Percentiles rank a stretch among this genome's conserved stretches.
phyloP scores from a whole-genome alignment of 1,140 invertebrate species.

The Proctacanthus coquilletti region DNA sequence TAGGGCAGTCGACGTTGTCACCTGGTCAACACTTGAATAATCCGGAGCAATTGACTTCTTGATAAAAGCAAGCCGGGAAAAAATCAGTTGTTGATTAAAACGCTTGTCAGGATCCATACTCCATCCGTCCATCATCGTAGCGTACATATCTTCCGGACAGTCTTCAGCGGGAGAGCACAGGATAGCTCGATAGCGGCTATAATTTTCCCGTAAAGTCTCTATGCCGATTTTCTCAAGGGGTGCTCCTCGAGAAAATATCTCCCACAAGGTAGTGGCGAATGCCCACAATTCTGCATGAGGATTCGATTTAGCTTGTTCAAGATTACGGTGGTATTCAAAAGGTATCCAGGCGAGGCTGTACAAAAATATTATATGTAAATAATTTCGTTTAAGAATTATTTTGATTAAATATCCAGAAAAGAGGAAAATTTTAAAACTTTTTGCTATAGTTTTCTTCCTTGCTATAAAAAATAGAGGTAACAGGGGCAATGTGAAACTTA shows the following conservation, averaged over 20 bases:
- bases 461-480: neutral
- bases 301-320: constrained; percentile 44
- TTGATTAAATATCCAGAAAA: constrained; percentile 5
- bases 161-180: constrained; percentile 47
- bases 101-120: constrained; percentile 47
- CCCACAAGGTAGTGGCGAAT: constrained; percentile 75
- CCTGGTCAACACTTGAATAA: too few species aligned
- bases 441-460: neutral
- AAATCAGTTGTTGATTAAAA: constrained; percentile 49
- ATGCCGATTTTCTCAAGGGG: constrained; percentile 30
- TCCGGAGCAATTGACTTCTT: neutral
- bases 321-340: constrained; percentile 55
- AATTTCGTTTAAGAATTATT: too few species aligned
- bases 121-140: constrained; percentile 75
- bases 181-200: constrained; percentile 28
- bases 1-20: too few species aligned
- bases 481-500: too few species aligned
- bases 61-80: constrained; percentile 14
- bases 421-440: neutral
- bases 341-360: constrained; percentile 74
- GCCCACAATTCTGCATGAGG: constrained; percentile 70
- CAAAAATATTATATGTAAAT: too few species aligned
- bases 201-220: constrained; percentile 46
- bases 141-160: constrained; percentile 70
- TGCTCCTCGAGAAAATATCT: constrained; percentile 69